A percentile compares a stretch with the other conserved stretches of the same genome.
Conservation (phyloP, 2,888 invertebrate genomes). For the Trichopoda pennipes region DNA sequence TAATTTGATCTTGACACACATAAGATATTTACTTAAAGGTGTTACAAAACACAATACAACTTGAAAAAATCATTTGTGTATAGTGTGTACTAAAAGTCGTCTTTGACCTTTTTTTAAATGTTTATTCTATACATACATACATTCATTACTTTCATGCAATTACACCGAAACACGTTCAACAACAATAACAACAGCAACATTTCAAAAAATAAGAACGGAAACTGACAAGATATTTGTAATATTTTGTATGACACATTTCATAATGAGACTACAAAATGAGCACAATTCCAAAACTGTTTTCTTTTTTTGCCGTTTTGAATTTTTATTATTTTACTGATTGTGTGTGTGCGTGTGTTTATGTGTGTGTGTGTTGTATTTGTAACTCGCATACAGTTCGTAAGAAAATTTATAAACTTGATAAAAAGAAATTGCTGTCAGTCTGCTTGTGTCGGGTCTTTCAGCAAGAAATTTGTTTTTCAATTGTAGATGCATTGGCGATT, state of each 20-base stretch:
- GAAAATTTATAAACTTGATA: conserved; percentile 19
- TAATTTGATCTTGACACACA: conserved; percentile 33
- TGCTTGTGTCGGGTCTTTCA: too few relatives aligned
- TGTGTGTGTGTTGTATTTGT: conserved; percentile 2
- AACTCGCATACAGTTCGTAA: neutral
- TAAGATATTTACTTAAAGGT: too few relatives aligned
- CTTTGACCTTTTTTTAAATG: conserved; percentile 12
- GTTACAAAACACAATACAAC: too few relatives aligned
- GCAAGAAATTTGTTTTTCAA: too few relatives aligned
- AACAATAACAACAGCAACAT: neutral
- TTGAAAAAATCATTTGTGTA: too few relatives aligned
- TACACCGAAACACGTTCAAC: conserved; percentile 12
- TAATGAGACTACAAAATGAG: conserved; percentile 48
- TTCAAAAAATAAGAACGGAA: conserved; percentile 33
- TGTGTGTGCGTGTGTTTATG: too few relatives aligned
- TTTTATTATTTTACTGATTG: neutral
- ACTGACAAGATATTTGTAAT: conserved; percentile 56
- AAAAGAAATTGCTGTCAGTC: neutral
- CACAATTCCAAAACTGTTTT: conserved; percentile 20
- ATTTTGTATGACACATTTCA: conserved; percentile 55
- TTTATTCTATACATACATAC: neutral
- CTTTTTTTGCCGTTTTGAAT: conserved; percentile 1
- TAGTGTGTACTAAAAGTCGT: conserved; percentile 8
- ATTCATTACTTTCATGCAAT: conserved; percentile 34
- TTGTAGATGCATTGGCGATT: too few relatives aligned